Evolutionary conservation across 53 echinoderm and acorn worm species (phyloP).

Genomic region (Arbacia lixula): DNA sequence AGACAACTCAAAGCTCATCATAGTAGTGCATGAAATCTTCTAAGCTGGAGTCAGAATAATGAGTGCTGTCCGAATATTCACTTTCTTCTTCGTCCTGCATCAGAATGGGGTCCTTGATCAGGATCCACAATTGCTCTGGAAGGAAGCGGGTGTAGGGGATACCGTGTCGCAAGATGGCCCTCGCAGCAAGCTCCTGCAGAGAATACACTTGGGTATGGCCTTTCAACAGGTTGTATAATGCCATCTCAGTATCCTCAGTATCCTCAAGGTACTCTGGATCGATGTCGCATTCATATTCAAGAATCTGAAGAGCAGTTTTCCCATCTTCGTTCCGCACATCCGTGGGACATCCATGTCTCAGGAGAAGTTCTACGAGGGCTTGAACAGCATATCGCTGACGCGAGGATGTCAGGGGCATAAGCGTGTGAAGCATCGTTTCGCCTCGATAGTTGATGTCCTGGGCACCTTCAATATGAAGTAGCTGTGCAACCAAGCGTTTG

Average conservation of each 20-base stretch:
- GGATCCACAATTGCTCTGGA: neutral
- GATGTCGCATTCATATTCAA: neutral
- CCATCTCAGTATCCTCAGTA: neutral
- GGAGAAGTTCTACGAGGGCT: neutral
- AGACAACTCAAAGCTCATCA: too few species aligned
- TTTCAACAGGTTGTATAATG: neutral
- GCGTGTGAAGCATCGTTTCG: slow-evolving; percentile 22
- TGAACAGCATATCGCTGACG: neutral
- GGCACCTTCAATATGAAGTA: slow-evolving; percentile 25
- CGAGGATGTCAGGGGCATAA: neutral
- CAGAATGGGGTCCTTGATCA: neutral
- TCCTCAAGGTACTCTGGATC: neutral
- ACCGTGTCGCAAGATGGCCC: neutral
- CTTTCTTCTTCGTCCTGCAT: neutral
- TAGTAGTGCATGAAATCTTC: too few species aligned
- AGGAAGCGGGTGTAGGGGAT: neutral
- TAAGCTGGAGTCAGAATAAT: too few species aligned
- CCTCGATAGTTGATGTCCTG: neutral
- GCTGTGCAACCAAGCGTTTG: slow-evolving; percentile 16
- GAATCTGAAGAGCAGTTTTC: slow-evolving; percentile 6
- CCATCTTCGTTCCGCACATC: slow-evolving; percentile 27
- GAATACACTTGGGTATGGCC: slow-evolving; percentile 10
- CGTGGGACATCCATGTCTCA: slow-evolving; percentile 27
- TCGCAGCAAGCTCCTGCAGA: slow-evolving; percentile 25
- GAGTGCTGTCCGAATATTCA: too few species aligned